Evolutionary conservation across 2,113 vertebrate species (phyloP).

Genomic region (Rutilus rutilus): DNA sequence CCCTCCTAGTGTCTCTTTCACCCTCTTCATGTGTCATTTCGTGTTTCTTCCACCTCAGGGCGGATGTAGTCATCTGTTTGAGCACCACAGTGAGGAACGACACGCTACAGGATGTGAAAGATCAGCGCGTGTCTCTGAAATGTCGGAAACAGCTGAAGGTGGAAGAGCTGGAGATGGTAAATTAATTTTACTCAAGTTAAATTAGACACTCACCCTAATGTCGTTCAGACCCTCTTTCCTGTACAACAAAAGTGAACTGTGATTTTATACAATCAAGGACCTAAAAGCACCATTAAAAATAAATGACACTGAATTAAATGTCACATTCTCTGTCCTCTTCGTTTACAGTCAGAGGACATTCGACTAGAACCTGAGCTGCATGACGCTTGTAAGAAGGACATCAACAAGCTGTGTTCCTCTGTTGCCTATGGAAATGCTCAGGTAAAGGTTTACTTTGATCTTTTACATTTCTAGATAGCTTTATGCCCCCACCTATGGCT

Average conservation of each 20-base stretch:
- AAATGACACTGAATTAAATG: neutral
- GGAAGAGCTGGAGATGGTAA: conserved; percentile 90
- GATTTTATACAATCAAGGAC: neutral
- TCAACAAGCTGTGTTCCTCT: conserved; percentile 79
- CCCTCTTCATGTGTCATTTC: neutral
- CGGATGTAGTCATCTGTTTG: conserved; percentile 88
- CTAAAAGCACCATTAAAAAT: neutral
- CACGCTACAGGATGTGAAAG: conserved; percentile 87
- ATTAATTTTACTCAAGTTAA: neutral
- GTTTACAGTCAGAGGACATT: conserved; percentile 84
- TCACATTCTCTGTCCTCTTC: neutral
- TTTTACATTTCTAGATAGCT: neutral
- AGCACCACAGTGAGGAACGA: conserved; percentile 89
- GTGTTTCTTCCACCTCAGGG: conserved; percentile 67
- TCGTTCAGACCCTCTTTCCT: neutral
- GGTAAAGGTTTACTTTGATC: conserved; percentile 66
- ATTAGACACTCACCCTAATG: neutral
- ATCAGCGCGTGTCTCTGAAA: conserved; percentile 87
- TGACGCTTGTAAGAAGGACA: conserved; percentile 84
- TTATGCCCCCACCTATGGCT: neutral
- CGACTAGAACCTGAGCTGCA: conserved; percentile 87
- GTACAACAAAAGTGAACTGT: neutral
- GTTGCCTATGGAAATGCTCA: conserved; percentile 88
- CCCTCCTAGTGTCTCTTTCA: neutral
- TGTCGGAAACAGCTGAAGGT: conserved; percentile 88